Evolutionary conservation across 2,113 vertebrate genomes (phyloP).

Genomic region (Grallaria varia): DNA sequence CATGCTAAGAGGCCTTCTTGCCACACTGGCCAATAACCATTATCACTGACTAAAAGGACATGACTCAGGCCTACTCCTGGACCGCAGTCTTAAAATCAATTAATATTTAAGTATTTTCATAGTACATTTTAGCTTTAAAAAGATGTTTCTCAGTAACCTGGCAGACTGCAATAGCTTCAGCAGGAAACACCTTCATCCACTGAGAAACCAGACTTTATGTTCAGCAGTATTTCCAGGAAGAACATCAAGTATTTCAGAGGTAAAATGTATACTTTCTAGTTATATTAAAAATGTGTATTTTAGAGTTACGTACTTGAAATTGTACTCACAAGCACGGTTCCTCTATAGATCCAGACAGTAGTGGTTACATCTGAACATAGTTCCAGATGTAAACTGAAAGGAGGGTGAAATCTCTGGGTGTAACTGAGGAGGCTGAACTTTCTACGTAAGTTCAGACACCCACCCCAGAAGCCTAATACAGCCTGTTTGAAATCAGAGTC

Average conservation of each 20-base stretch:
- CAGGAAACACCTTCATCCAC: not conserved
- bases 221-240: not conserved
- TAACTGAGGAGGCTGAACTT: not conserved
- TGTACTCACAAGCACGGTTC: not conserved
- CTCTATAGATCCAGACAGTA: not conserved
- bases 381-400: not conserved
- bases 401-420: not conserved
- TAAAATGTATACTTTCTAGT: not conserved
- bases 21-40: not conserved
- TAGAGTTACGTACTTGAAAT: not conserved
- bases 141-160: not conserved
- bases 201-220: not conserved
- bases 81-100: not conserved
- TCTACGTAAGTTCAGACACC: not conserved
- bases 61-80: not conserved
- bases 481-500: not conserved
- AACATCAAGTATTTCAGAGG: not conserved
- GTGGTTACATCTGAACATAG: not conserved
- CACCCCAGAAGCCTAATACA: not conserved
- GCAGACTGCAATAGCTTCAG: not conserved
- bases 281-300: not conserved
- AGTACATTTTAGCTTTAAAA: not conserved
- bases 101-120: not conserved
- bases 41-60: not conserved
- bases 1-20: not conserved